Evolutionary conservation across 2,113 vertebrate genomes (phyloP), one percentile per base, ranked within the genome.

Genomic region (Pseudorectes ferrugineus): DNA sequence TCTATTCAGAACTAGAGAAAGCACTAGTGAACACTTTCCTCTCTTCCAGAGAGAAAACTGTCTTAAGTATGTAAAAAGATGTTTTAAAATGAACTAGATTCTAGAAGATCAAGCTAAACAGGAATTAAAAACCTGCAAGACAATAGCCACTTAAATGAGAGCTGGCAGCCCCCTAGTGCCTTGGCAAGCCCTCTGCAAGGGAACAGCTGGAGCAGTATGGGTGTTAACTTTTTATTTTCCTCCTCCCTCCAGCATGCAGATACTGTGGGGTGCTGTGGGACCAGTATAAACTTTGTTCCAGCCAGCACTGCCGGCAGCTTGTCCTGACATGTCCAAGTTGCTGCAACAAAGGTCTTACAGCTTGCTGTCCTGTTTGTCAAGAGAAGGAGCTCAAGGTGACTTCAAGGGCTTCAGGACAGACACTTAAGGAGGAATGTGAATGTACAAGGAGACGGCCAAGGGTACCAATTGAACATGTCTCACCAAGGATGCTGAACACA

Each of bases 231-330:
- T 33, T 10, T 70, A 17, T 89, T 87, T 89, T 94, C 61, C 88
- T 92, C 76, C 67, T 92, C 54, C 88, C 25, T 93, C 36, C 97
- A 99, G 99, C 97, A 76, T 99, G 99, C 98, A 98, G 98, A 62
- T 99, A 99, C 96, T 99, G 99, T 81, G 94, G 98, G 29, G 49
- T 48, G 8, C 98, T 98, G 0, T 99, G 99, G 99, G 99, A 99
- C 97, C 98, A 98, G 94, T 99, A 99, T 93, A 95, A 98, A 95
- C 98, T 99, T 73, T 99, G 99, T 73, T 99, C 98, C 57, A 99
- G 99, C 28, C 95, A 80, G 43, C 98, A 98, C 85, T 99, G 99
- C 96, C 98, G 98, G 93, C 99, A 99, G 98, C 98, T 99, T 58
- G 98, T 99, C 52, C 96, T 99, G 95, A 98, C 98, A 3, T 99